Conservation (phyloP, 2,888 invertebrate species). For the Silvanus unidentatus region DNA sequence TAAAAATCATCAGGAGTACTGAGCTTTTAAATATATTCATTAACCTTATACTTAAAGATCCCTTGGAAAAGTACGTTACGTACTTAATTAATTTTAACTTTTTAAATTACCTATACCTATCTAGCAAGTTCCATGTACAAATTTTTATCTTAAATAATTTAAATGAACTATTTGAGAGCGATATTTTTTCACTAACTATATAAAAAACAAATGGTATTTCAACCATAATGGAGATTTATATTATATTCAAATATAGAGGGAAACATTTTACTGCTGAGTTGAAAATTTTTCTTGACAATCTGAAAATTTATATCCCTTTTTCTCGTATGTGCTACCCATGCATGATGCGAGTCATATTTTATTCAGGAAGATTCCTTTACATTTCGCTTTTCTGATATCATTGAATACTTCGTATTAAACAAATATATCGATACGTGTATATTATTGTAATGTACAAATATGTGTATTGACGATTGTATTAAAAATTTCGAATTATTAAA, state of each 20-base stretch:
- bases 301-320: slow-evolving; percentile 38
- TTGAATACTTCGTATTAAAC: slow-evolving; percentile 22
- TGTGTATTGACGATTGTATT: too few relatives aligned
- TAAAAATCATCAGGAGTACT: too few relatives aligned
- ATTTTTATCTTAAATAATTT: too few relatives aligned
- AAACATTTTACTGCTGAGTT: slow-evolving; percentile 35
- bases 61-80: too few relatives aligned
- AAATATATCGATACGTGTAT: neutral
- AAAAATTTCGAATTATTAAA: too few relatives aligned
- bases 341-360: slow-evolving; percentile 37
- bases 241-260: slow-evolving; percentile 31
- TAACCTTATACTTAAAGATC: too few relatives aligned
- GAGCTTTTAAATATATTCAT: too few relatives aligned
- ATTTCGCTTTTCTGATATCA: slow-evolving; percentile 28
- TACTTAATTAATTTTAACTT: too few relatives aligned
- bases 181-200: slow-evolving; percentile 14
- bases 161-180: neutral
- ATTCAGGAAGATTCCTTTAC: slow-evolving; percentile 35
- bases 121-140: too few relatives aligned
- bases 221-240: slow-evolving; percentile 29
- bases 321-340: slow-evolving; percentile 33
- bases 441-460: too few relatives aligned
- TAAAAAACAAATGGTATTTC: slow-evolving; percentile 25
- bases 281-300: slow-evolving; percentile 41
- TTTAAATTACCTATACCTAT: too few relatives aligned